Base-by-base conservation (phyloP, 2,888 invertebrate genomes). In the Sphinx pinastri region DNA sequence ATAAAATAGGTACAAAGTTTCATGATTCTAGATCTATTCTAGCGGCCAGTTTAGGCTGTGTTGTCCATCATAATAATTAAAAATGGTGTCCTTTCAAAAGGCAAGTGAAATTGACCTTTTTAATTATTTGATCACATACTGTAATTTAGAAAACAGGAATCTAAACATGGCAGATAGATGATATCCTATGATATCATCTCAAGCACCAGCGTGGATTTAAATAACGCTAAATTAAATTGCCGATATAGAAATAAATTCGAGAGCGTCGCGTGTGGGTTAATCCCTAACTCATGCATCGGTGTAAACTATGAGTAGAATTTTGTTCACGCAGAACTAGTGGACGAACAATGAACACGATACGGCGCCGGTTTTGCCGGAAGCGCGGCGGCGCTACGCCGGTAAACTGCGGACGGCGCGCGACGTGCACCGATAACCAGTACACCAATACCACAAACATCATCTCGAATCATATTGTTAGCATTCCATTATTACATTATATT, bases 351-450 rank as follows among this genome's bases (percentile, higher is more conserved):
- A 76, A 78, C 77, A 78, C 75, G 82, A 80, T 79, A 81, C 77
- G 85, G 79, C 84, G 84, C 84, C 84, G 83, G 86, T 83, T 84
- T 80, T 67, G 54, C 83, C 83, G 87, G 88, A 88, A 88, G 82
- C 80, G 75, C 76, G 78, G 76, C 78, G 79, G 75, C 81, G 76
- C 79, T 77, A 74, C 78, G 73, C 69, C 73, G 76, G 79, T 75
- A 80, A 82, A 81, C 81, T 79, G 77, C 76, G 72, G 75, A 72
- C 73, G 68, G 73, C 70, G 70, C 71, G 75, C 75, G 73, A 78
- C 77, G 74, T 74, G 74, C 76, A 69, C 72, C 78, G 79, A 82
- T 84, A 83, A 81, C 78, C 69, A 68, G 70, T 68, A 72, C 69
- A 25, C 73, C 25, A 69, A 60, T 67, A 67, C 68, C 60, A 51